These are phyloP conservation scores for Stenotaenia linearis DNA, from an alignment of 2,888 invertebrate genomes.

Conservation along the genomic window DNA sequence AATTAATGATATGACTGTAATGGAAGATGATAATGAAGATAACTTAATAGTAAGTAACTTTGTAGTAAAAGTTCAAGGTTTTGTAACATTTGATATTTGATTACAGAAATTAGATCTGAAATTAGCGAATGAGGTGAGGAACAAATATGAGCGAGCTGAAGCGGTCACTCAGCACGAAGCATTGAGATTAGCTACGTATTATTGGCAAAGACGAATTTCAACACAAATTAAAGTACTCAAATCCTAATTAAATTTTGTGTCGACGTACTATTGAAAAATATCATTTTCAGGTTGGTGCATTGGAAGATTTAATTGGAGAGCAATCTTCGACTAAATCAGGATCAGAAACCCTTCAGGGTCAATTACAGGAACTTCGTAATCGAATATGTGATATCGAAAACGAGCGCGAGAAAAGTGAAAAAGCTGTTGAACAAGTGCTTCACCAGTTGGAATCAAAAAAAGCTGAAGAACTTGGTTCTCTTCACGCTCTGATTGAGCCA, in stretches of 20 bases:
- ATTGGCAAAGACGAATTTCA: not conserved
- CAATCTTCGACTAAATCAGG: not conserved
- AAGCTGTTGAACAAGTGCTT: not conserved
- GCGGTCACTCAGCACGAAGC: not conserved
- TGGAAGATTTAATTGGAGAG: not conserved
- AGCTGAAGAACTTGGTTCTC: not conserved
- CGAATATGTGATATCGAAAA: not conserved
- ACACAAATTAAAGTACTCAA: slow-evolving; percentile 14
- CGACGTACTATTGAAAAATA: too few relatives aligned
- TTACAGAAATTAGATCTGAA: not conserved
- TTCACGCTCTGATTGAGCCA: not conserved
- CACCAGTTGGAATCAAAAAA: not conserved
- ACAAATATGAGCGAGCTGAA: not conserved
- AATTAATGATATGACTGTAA: not conserved
- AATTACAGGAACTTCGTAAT: not conserved
- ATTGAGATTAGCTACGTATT: not conserved
- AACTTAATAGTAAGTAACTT: not conserved
- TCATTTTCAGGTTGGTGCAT: not conserved
- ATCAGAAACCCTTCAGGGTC: not conserved
- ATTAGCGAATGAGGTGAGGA: not conserved
- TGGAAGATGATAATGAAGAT: not conserved
- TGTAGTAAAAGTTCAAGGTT: too few relatives aligned
- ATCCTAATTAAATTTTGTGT: not conserved
- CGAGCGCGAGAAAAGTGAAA: not conserved
- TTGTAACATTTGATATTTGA: too few relatives aligned